Percentiles rank a stretch among this genome's conserved stretches.
phyloP scores from a whole-genome alignment of 2,113 vertebrate genomes.

The Acrocephalus arundinaceus region DNA sequence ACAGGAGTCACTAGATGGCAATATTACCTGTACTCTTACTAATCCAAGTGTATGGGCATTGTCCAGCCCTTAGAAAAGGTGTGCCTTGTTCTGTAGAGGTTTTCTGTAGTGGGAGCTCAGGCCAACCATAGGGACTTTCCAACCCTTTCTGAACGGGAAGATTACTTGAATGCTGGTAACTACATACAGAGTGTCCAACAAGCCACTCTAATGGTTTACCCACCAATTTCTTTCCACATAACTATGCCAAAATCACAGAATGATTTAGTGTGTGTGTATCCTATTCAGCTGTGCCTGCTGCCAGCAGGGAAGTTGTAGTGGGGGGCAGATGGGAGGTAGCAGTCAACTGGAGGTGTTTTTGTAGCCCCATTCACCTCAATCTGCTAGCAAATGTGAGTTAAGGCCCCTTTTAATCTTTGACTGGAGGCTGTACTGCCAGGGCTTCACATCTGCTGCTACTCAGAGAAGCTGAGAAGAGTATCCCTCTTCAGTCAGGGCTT shows the following conservation, averaged over 20 bases:
- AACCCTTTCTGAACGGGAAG: not conserved
- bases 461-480: not conserved
- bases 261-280: not conserved
- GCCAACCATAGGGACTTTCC: not conserved
- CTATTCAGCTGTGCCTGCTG: not conserved
- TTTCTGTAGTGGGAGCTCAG: not conserved
- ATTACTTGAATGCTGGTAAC: not conserved
- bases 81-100: not conserved
- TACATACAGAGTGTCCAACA: not conserved
- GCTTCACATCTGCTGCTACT: constrained; percentile 26
- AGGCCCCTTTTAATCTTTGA: not conserved
- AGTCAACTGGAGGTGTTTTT: constrained; percentile 4
- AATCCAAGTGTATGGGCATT: not conserved
- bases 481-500: not conserved
- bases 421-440: not conserved
- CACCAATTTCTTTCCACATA: not conserved
- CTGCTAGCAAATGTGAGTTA: constrained; percentile 8
- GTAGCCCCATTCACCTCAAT: not conserved
- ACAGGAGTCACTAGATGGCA: constrained; percentile 55
- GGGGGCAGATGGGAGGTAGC: not conserved
- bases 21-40: constrained; percentile 46
- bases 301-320: not conserved
- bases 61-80: not conserved
- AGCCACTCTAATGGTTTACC: not conserved
- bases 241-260: not conserved